Evolutionary conservation across 2,888 invertebrate genomes (phyloP).

Genomic region (Xestia rhomboidea): DNA sequence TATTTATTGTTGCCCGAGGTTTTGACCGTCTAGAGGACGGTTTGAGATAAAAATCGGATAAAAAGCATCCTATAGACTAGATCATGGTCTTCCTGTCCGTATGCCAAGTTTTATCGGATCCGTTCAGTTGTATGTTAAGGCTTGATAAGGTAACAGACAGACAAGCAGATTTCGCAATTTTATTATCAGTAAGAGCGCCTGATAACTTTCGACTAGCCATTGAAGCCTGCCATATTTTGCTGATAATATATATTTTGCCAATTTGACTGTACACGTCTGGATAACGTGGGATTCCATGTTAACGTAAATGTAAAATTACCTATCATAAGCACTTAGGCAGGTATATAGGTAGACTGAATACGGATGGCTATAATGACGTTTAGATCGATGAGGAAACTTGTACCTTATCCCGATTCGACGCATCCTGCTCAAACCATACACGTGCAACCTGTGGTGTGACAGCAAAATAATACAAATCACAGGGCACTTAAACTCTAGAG

Average conservation of each 20-base stretch:
- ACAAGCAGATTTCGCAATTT: neutral
- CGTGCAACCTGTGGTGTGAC: neutral
- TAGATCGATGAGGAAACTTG: neutral
- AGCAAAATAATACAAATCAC: neutral
- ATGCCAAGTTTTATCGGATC: neutral
- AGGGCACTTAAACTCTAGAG: neutral
- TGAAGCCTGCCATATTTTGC: neutral
- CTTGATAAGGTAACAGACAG: neutral
- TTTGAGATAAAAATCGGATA: neutral
- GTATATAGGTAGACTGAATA: neutral
- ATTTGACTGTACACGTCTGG: neutral
- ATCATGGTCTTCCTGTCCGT: neutral
- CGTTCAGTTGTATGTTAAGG: neutral
- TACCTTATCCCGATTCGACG: neutral
- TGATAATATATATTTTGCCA: neutral
- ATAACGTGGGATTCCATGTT: neutral
- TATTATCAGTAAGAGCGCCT: constrained; percentile 9
- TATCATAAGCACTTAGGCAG: too few relatives aligned
- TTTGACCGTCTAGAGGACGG: neutral
- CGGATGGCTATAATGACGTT: neutral
- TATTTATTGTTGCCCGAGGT: neutral
- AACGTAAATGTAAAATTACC: neutral
- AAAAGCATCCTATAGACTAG: neutral
- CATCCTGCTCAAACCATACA: neutral
- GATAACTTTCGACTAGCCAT: neutral